Base-by-base conservation (phyloP, 2,888 invertebrate genomes). In the Andrena fulva region DNA sequence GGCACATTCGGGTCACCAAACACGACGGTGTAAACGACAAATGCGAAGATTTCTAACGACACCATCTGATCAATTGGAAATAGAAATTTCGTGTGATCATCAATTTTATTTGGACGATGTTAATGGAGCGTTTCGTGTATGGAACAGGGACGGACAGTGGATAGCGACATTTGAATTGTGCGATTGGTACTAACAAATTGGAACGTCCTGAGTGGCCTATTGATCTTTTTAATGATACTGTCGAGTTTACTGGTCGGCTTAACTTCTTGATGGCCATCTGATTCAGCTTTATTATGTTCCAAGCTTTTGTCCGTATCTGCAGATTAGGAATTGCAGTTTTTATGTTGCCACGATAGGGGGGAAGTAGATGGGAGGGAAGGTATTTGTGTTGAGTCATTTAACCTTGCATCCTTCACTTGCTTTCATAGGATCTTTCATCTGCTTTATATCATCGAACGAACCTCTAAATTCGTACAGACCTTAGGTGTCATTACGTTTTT, bases 181-280 rank as follows among this genome's bases (percentile, higher is more conserved):
- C 4, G 2, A 27, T 2, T 6, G 20, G 50, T 82, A 87, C 91
- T 91, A 71, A 92, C 92, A 64, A 92, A 90, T 74, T 92, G 85
- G 66, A 91, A 77, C 85, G 91, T 87, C 31, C 92, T 91, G 1
- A 92, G 56, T 16, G 90, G 88, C 71, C 82, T 90, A 50, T 84
- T 79, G 16, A 89, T 24, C 0, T 73, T 62, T 35, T 70, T 48
- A 6, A 81, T 16, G 35, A 66, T 64, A 20, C 4, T 63, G n/a
- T n/a, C 29, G 52, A 60, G 50, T 52, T 16, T 7, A 12, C 5
- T 10, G 10, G n/a, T 33, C 27, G 27, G 10, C n/a, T 3, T 16
- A 8, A 4, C 0, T n/a, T 10, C 20, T 0, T 10, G 4, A 5
- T 27, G 27, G 2, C 3, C 16, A 29, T 35, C 27, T 6, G n/a